phyloP scores from a whole-genome alignment of 2,888 invertebrate genomes.

The Crossocerus cetratus region DNA sequence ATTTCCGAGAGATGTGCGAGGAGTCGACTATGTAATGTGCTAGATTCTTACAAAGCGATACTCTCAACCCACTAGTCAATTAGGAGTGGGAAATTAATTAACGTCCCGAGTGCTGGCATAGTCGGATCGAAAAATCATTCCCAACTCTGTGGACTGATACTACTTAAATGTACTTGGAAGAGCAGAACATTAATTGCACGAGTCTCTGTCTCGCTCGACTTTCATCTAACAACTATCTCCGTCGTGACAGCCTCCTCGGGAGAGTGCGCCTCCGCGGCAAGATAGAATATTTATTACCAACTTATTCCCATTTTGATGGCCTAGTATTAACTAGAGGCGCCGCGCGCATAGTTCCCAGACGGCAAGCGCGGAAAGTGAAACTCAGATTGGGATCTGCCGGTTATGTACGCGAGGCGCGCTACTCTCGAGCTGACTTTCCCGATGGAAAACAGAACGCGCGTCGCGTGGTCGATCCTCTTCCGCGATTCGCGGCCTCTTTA shows the following conservation, averaged over 20 bases:
- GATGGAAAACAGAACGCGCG: constrained; percentile 38
- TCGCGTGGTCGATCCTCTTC: constrained; percentile 22
- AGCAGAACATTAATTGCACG: not conserved
- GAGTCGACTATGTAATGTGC: no score
- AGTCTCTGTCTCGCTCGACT: not conserved
- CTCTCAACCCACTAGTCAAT: no score
- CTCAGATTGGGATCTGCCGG: constrained; percentile 37
- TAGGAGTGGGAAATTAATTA: no score
- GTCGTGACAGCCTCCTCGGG: no score
- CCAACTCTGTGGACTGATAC: not conserved
- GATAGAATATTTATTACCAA: constrained; percentile 4
- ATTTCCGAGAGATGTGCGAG: no score
- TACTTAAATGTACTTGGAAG: not conserved
- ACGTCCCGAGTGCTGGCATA: no score
- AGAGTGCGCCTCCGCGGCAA: no score
- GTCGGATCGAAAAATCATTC: no score
- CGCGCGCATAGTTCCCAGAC: no score
- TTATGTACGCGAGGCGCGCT: constrained; percentile 24
- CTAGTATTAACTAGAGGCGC: not conserved
- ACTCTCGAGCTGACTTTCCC: constrained; percentile 39
- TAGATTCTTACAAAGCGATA: no score
- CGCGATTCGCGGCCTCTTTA: no score
- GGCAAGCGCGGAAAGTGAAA: constrained; percentile 37
- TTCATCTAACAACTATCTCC: no score
- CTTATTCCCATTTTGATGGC: constrained; percentile 9